Base-by-base conservation (phyloP, 2,888 invertebrate genomes). In the Steinernema carpocapsae region DNA sequence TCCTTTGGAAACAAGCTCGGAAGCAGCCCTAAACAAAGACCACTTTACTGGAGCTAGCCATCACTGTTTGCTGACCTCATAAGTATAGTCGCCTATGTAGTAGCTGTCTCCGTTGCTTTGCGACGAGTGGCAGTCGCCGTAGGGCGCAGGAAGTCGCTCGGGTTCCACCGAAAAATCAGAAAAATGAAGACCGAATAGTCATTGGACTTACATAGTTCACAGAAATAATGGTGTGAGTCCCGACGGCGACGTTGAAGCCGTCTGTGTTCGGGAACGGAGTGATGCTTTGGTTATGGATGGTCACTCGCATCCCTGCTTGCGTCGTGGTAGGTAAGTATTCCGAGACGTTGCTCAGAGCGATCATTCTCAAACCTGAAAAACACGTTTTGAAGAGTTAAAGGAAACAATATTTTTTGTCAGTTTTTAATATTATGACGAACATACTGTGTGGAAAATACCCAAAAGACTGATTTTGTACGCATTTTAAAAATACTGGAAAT, bases 1-100 rank as follows among this genome's bases (percentile, higher is more conserved):
- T 73, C 46, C 77, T 73, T 75, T 88, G 88, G 71, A 81, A 84
- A 76, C 88, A 88, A 0, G 85, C 86, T 75, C 87, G 87, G 26
- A 84, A 76, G 73, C 88, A 88, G 0, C 87, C 85, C 76, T 85
- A 76, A 70, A 85, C n/a, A n/a, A n/a, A n/a, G n/a, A n/a, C n/a
- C n/a, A n/a, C n/a, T n/a, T n/a, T n/a, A n/a, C n/a, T n/a, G n/a
- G n/a, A n/a, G n/a, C n/a, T n/a, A n/a, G n/a, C n/a, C n/a, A n/a
- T n/a, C n/a, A n/a, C n/a, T n/a, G n/a, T n/a, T n/a, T 1, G 12
- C 32, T 37, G 7, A 75, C 76, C 70, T 76, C 76, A 32, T 74
- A 59, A 22, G 74, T 72, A 51, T 76, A 76, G 19, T 52, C 43
- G 17, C 73, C 72, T 19, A 32, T 64, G 32, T 48, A 74, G 59